Base-by-base conservation (phyloP, 2,113 vertebrate genomes). In the Corythornis madagascariensis region DNA sequence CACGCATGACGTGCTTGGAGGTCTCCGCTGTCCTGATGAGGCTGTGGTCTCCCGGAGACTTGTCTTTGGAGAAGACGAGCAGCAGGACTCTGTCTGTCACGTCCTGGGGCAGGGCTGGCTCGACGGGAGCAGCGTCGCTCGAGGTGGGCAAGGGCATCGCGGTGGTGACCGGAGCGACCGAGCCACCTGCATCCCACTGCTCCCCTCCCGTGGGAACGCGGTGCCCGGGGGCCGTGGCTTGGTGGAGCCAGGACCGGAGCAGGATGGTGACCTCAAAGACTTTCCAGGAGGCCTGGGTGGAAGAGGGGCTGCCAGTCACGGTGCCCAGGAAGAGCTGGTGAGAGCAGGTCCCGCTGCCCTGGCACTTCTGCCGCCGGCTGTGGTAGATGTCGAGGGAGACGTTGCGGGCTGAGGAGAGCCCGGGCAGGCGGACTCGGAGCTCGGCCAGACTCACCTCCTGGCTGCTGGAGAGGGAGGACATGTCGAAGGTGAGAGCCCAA, bases 401-500 rank as follows among this genome's bases (percentile, higher is more conserved):
- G 3, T 50, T 83, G 14, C 25, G 91, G 26, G 96, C 88, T 2
- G 80, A 59, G 11, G 97, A 92, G 76, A 96, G 95, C 11, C 69
- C 66, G 0, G 98, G 98, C 6, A 98, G 86, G 38, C 65, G 96
- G 85, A 99, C 28, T 0, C 98, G 98, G 50, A 99, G 98, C 78
- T 99, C 97, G 1, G 98, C 98, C 91, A 98, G 94, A 8, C 97
- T 98, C 60, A 99, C 94, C 10, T 97, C 96, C 64, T 98, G 98
- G 57, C 90, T 93, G 11, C 96, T 85, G 19, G 97, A 98, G 26
- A 99, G 93, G 15, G 98, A 98, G 14, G 98, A 98, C 98, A 99
- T 97, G 97, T 99, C 99, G 60, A 99, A 99, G 16, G 97, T 97
- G 50, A 99, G 64, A 0, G 82, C 96, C 98, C 98, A 99, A 79